A percentile compares a stretch with the other conserved stretches of the same genome.
Conservation (phyloP, 2,113 vertebrate genomes). For the Clinocottus analis region DNA sequence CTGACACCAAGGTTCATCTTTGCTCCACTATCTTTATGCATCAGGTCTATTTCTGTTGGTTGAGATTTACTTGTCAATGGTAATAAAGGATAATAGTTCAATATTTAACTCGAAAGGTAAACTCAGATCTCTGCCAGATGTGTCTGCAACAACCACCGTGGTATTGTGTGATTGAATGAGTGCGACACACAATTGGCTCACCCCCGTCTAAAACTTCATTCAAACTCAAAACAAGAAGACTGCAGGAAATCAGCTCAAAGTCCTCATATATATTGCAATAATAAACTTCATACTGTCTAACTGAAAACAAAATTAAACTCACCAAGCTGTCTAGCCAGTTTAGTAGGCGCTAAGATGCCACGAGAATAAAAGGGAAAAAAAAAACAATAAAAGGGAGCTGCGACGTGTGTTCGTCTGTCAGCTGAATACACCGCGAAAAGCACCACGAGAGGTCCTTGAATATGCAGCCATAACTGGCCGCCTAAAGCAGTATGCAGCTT, state of each 20-base stretch:
- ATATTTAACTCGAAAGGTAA: background rate
- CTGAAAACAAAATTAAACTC: background rate
- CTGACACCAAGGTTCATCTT: background rate
- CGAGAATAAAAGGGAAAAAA: too few species aligned
- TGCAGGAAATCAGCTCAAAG: background rate
- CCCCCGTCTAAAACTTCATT: background rate
- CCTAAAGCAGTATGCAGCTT: background rate
- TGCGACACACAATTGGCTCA: background rate
- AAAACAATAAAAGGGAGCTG: background rate
- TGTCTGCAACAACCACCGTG: background rate
- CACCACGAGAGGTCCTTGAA: background rate
- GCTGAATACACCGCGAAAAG: too few species aligned
- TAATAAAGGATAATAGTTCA: too few species aligned
- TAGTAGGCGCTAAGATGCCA: too few species aligned
- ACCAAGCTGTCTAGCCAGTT: background rate
- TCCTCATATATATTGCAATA: too few species aligned
- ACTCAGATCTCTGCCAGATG: background rate
- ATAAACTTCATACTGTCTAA: too few species aligned
- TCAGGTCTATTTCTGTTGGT: background rate
- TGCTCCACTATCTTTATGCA: background rate
- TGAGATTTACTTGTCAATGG: background rate
- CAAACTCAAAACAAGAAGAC: background rate
- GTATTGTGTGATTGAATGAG: background rate
- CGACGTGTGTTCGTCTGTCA: too few species aligned
- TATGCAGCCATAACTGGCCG: background rate